These are phyloP conservation scores for Trididemnum nubilum DNA, from an alignment of 23 tunicate species.

Conservation along the genomic window DNA sequence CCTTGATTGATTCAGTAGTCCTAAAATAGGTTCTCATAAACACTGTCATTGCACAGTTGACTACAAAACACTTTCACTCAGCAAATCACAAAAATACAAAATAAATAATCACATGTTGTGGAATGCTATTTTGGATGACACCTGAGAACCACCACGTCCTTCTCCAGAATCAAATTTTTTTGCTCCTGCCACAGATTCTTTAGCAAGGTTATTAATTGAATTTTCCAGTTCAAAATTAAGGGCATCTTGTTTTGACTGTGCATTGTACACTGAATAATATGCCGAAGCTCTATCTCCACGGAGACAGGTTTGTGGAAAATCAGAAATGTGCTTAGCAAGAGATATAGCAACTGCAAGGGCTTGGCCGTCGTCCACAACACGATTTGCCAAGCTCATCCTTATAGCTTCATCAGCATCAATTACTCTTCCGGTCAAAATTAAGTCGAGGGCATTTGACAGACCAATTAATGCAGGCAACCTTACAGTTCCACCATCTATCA, in stretches of 20 bases:
- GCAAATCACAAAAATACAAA: too few species aligned
- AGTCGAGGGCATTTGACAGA: constrained; percentile 70
- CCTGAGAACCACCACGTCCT: constrained; percentile 18
- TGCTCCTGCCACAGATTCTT: constrained; percentile 48
- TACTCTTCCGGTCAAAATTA: constrained; percentile 63
- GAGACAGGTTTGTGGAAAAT: constrained; percentile 35
- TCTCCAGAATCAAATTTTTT: constrained; percentile 43
- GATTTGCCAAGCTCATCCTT: constrained; percentile 58
- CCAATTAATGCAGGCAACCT: constrained; percentile 78
- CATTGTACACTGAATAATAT: constrained; percentile 42
- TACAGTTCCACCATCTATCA: constrained; percentile 87
- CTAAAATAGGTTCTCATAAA: too few species aligned
- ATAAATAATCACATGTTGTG: background rate
- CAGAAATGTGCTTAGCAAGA: constrained; percentile 43
- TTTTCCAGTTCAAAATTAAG: constrained; percentile 45
- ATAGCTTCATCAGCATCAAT: constrained; percentile 55
- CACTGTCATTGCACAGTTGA: too few species aligned
- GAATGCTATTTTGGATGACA: background rate
- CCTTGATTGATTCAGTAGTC: too few species aligned
- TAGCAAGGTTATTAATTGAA: constrained; percentile 29
- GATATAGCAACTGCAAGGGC: constrained; percentile 31
- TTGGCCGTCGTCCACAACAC: constrained; percentile 59
- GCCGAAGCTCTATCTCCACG: constrained; percentile 41
- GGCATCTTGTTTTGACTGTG: constrained; percentile 37
- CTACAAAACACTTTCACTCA: too few species aligned